These are phyloP conservation scores for Meloidogyne hapla DNA, from an alignment of 1,140 invertebrate genomes.

Conservation along the genomic window DNA sequence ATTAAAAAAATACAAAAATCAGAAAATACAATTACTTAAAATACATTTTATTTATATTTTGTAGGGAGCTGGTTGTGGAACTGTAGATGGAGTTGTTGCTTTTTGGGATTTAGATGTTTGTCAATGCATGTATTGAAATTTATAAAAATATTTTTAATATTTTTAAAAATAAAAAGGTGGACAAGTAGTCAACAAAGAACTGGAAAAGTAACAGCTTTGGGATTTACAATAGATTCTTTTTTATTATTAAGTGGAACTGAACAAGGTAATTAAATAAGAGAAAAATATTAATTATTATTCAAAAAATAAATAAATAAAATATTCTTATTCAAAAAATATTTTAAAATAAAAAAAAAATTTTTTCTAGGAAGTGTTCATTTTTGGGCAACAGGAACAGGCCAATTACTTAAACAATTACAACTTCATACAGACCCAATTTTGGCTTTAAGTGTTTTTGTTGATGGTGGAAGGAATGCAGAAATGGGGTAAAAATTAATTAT, in stretches of 20 bases:
- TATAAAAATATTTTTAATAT: neutral
- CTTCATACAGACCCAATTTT: constrained; percentile 36
- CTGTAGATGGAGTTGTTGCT: constrained; percentile 47
- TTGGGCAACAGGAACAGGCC: constrained; percentile 48
- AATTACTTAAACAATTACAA: constrained; percentile 44
- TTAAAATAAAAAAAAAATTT: neutral
- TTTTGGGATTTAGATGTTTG: constrained; percentile 53
- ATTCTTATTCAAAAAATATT: too few species aligned
- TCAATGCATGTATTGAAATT: constrained; percentile 43
- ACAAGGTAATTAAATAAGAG: constrained; percentile 15
- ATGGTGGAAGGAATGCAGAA: constrained; percentile 15
- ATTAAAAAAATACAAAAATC: too few species aligned
- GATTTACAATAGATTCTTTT: constrained; percentile 49
- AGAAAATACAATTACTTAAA: neutral
- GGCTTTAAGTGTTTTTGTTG: constrained; percentile 28
- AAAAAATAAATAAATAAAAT: neutral
- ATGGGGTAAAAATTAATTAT: neutral
- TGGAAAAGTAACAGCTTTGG: constrained; percentile 45
- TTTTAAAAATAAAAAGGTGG: neutral
- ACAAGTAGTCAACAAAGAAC: constrained; percentile 47
- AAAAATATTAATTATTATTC: neutral
- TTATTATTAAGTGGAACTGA: constrained; percentile 41
- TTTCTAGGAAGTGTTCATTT: constrained; percentile 37
- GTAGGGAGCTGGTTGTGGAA: constrained; percentile 48
- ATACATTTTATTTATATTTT: neutral